Conservation (phyloP, 2,888 invertebrate species). For the Dolichopus griseipennis region DNA sequence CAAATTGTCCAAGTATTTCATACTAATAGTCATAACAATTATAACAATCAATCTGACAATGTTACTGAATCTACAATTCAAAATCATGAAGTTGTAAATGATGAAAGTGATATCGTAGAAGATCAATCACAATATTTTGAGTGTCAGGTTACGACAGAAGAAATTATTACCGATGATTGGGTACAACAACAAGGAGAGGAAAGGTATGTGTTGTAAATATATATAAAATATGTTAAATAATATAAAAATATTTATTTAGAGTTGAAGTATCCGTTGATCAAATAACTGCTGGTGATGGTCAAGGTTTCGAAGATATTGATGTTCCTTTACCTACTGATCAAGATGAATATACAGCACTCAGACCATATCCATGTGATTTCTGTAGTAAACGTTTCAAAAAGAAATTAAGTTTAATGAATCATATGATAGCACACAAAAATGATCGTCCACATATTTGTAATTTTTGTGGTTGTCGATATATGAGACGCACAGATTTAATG, state of each 20-base stretch:
- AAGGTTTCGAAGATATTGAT: constrained; percentile 56
- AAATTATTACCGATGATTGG: constrained; percentile 76
- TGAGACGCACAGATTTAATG: constrained; percentile 69
- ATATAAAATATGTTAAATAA: neutral
- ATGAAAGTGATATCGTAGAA: constrained; percentile 22
- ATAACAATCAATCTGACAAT: constrained; percentile 23
- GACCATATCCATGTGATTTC: constrained; percentile 80
- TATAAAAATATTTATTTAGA: constrained; percentile 37
- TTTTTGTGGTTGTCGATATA: constrained; percentile 70
- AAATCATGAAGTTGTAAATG: constrained; percentile 24
- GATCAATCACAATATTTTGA: constrained; percentile 42
- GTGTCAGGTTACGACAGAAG: constrained; percentile 65
- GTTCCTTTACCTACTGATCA: constrained; percentile 75
- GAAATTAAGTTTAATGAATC: constrained; percentile 74
- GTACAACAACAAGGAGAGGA: constrained; percentile 63
- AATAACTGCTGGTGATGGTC: constrained; percentile 45
- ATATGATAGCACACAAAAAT: constrained; percentile 79
- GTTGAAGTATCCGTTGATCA: constrained; percentile 60
- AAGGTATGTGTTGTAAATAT: constrained; percentile 44
- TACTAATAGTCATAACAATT: constrained; percentile 18
- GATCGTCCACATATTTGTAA: constrained; percentile 76
- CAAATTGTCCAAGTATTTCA: constrained; percentile 5
- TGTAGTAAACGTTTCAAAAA: constrained; percentile 76
- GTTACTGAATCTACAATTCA: constrained; percentile 18
- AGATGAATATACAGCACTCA: constrained; percentile 55